These are phyloP conservation scores for Phymastichus coffea DNA, from an alignment of 1,140 invertebrate genomes.

Conservation along the genomic window DNA sequence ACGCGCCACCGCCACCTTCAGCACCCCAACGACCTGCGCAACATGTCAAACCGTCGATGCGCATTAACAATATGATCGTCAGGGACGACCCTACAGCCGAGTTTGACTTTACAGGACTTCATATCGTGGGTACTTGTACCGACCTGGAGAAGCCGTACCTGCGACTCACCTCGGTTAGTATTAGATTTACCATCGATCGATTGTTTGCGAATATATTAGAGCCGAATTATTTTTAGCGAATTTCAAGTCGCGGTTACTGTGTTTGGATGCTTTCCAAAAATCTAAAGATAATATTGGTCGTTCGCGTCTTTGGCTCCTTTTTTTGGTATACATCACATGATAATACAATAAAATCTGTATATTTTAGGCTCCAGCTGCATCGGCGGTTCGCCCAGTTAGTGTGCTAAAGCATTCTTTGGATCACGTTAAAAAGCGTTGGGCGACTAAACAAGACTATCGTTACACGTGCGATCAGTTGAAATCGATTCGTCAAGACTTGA, in stretches of 20 bases:
- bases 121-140: conserved; percentile 90
- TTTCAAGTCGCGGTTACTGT: too few species aligned
- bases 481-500: conserved; percentile 97
- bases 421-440: conserved; percentile 90
- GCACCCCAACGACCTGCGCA: not conserved
- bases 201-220: not conserved
- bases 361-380: conserved; percentile 83
- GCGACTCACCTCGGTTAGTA: conserved; percentile 78
- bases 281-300: too few species aligned
- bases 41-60: not conserved
- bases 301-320: too few species aligned
- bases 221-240: too few species aligned
- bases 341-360: too few species aligned
- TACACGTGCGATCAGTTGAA: conserved; percentile 98
- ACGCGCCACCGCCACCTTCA: not conserved
- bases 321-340: not conserved
- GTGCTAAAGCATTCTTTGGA: conserved; percentile 82
- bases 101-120: conserved; percentile 79
- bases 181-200: conserved; percentile 21
- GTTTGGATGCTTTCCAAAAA: too few species aligned
- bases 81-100: conserved; percentile 64
- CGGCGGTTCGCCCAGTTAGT: conserved; percentile 84
- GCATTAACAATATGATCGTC: conserved; percentile 49
- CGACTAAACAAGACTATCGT: conserved; percentile 85
- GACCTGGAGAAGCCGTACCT: conserved; percentile 95